phyloP scores from a whole-genome alignment of 2,888 invertebrate species.

The Caenorhabditis plicata region DNA sequence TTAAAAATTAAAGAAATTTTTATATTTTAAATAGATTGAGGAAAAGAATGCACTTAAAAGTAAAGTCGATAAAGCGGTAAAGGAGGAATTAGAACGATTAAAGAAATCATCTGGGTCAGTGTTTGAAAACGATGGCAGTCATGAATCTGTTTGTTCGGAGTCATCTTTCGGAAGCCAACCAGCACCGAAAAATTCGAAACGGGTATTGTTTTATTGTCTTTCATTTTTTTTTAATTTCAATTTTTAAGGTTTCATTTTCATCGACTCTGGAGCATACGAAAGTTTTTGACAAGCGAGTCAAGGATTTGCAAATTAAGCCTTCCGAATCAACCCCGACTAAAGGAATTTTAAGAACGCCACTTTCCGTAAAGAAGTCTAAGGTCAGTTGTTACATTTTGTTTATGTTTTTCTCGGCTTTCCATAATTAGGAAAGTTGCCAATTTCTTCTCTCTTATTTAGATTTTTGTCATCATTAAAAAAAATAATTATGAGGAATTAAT shows the following conservation, averaged over 20 bases:
- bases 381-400: too few relatives aligned
- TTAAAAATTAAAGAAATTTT: background rate
- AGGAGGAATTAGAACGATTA: conserved; percentile 36
- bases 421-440: too few relatives aligned
- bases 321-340: conserved; percentile 45
- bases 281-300: conserved; percentile 37
- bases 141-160: conserved; percentile 40
- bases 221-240: background rate
- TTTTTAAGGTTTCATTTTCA: conserved; percentile 40
- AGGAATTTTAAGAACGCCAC: conserved; percentile 36
- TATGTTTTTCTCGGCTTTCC: too few relatives aligned
- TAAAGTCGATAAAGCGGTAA: conserved; percentile 35
- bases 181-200: conserved; percentile 32
- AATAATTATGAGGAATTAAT: too few relatives aligned
- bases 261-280: conserved; percentile 39
- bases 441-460: too few relatives aligned
- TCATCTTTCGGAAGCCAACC: conserved; percentile 50
- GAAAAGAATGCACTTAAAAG: conserved; percentile 33
- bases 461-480: too few relatives aligned
- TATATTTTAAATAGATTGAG: conserved; percentile 20
- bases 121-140: conserved; percentile 38
- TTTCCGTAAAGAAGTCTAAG: conserved; percentile 15
- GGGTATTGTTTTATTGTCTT: conserved; percentile 20
- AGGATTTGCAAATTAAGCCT: conserved; percentile 37
- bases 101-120: conserved; percentile 21